A percentile compares a stretch with the other conserved stretches of the same genome.
phyloP scores from a whole-genome alignment of 2,797 vertebrate genomes.

The Amblyraja radiata region DNA sequence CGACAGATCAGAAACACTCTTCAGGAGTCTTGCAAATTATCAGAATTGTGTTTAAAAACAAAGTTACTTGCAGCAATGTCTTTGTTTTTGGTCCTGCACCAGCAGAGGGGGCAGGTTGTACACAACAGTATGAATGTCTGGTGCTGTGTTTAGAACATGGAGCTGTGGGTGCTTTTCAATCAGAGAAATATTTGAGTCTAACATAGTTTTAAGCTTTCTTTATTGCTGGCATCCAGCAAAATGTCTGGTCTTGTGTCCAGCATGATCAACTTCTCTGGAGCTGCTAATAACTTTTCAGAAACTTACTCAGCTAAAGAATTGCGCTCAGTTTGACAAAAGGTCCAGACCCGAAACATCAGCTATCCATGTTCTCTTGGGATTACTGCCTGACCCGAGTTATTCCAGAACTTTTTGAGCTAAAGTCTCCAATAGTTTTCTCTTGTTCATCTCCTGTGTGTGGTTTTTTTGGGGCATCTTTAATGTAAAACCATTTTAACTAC shows the following conservation, averaged over 20 bases:
- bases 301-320: neutral
- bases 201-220: neutral
- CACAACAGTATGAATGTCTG: neutral
- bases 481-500: neutral
- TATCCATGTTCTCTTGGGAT: no score
- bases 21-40: neutral
- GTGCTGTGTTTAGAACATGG: neutral
- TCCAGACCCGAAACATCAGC: no score
- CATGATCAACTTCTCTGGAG: neutral
- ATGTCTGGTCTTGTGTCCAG: neutral
- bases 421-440: neutral
- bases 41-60: no score
- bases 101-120: constrained; percentile 14
- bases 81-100: neutral
- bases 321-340: no score
- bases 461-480: neutral
- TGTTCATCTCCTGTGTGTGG: neutral
- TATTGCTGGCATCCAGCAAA: no score
- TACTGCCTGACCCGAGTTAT: no score
- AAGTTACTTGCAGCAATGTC: no score
- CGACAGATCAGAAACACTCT: no score
- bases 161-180: neutral
- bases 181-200: neutral
- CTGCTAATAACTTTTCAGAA: neutral
- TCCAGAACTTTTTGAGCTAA: no score